Percentiles rank a stretch among this genome's conserved stretches.
Evolutionary conservation across 2,797 vertebrate genomes (phyloP).

Genomic region (Acanthiza pusilla): DNA sequence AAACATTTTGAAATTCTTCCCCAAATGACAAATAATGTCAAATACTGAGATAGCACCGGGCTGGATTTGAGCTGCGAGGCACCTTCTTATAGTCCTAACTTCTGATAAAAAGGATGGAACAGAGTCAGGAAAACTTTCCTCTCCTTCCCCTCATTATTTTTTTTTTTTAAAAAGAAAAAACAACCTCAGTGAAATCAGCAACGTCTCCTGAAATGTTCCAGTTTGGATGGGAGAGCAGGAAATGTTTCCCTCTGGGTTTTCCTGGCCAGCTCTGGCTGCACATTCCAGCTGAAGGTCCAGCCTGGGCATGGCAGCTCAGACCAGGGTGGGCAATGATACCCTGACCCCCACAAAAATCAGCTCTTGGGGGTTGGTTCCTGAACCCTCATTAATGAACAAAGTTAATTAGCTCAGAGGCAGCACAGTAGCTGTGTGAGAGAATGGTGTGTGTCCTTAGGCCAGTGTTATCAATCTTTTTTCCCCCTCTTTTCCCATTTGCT

Average conservation of each 20-base stretch:
- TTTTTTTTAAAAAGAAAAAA: not conserved
- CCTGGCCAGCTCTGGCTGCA: not conserved
- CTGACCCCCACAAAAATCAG: not conserved
- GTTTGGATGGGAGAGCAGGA: conserved; percentile 36
- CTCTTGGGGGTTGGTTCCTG: not conserved
- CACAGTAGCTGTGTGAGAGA: not conserved
- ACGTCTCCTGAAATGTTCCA: not conserved
- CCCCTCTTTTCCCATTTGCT: not conserved
- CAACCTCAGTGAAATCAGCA: not conserved
- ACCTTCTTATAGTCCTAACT: conserved; percentile 59
- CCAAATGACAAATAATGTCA: conserved; percentile 69
- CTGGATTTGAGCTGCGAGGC: conserved; percentile 60
- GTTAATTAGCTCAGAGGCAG: not conserved
- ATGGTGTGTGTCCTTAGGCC: not conserved
- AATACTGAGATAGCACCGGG: conserved; percentile 62
- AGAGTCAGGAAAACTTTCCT: conserved; percentile 47
- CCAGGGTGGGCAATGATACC: not conserved
- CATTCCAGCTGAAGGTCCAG: not conserved
- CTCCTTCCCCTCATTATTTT: conserved; percentile 39
- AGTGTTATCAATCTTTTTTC: not conserved
- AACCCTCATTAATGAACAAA: not conserved
- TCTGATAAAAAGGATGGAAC: conserved; percentile 64
- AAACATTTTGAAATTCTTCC: conserved; percentile 64
- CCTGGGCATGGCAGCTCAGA: not conserved
- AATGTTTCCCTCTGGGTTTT: conserved; percentile 27